Evolutionary conservation across 1,140 invertebrate species (phyloP).

Genomic region (Lamellibrachia luymesi): DNA sequence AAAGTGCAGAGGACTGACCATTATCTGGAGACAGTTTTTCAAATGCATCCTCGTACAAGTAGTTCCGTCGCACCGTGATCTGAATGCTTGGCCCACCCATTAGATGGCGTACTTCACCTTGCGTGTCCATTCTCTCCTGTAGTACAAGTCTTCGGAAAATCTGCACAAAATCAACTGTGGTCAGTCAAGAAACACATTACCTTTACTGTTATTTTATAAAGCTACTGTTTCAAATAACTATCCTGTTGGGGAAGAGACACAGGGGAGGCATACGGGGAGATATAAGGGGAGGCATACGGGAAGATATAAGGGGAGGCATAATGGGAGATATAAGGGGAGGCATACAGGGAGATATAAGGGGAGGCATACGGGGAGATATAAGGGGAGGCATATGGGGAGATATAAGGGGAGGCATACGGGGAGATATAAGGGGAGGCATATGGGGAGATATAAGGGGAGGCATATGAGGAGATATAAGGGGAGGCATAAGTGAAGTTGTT

Average conservation of each 20-base stretch:
- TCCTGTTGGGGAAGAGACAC: neutral
- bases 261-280: too few species aligned
- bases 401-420: too few species aligned
- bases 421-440: too few species aligned
- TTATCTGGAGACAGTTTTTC: slow-evolving; percentile 89
- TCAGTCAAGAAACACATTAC: slow-evolving; percentile 17
- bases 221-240: neutral
- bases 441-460: too few species aligned
- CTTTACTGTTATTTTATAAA: slow-evolving; percentile 20
- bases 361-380: too few species aligned
- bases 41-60: slow-evolving; percentile 96
- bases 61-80: slow-evolving; percentile 81
- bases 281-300: too few species aligned
- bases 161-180: slow-evolving; percentile 45
- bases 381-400: too few species aligned
- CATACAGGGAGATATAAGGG: too few species aligned
- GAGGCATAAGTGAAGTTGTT: neutral
- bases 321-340: too few species aligned
- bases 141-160: slow-evolving; percentile 76
- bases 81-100: slow-evolving; percentile 73
- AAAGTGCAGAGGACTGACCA: slow-evolving; percentile 55
- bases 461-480: neutral
- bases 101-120: slow-evolving; percentile 72
- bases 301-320: too few species aligned
- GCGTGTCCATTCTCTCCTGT: slow-evolving; percentile 72